Evolutionary conservation across 2,888 invertebrate genomes (phyloP).

Genomic region (Nephrotoma guestfalica): DNA sequence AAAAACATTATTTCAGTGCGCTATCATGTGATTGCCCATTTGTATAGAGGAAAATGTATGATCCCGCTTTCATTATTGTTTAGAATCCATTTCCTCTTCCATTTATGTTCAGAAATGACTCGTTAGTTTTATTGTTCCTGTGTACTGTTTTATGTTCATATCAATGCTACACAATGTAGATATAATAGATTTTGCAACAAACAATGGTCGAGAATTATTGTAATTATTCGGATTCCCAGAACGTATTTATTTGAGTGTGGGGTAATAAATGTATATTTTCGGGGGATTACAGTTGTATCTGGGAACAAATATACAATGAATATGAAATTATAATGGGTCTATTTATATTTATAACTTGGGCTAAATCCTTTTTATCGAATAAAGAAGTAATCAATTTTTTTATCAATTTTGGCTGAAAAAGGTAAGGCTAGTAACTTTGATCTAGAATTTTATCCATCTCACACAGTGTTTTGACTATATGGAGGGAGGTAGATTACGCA

Average conservation of each 20-base stretch:
- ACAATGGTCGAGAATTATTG: background rate
- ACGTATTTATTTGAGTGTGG: background rate
- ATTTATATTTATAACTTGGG: background rate
- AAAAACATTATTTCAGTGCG: background rate
- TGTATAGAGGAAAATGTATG: background rate
- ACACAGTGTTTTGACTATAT: too few relatives aligned
- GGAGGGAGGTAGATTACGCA: too few relatives aligned
- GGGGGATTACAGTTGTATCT: background rate
- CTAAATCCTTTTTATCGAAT: background rate
- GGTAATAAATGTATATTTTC: background rate
- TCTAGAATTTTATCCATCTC: too few relatives aligned
- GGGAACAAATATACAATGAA: background rate
- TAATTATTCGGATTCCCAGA: background rate
- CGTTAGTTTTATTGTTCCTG: background rate
- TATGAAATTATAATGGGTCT: background rate
- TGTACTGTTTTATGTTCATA: background rate
- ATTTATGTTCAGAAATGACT: background rate
- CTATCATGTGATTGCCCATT: background rate
- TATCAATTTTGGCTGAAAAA: too few relatives aligned
- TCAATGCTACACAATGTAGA: background rate
- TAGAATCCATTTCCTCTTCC: background rate
- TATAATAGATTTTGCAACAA: background rate
- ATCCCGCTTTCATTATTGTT: background rate
- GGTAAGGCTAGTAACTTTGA: too few relatives aligned
- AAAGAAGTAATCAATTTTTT: too few relatives aligned